Evolutionary conservation across 2,888 invertebrate genomes (phyloP), one percentile per base, ranked within the genome.

Genomic region (Timema cristinae): DNA sequence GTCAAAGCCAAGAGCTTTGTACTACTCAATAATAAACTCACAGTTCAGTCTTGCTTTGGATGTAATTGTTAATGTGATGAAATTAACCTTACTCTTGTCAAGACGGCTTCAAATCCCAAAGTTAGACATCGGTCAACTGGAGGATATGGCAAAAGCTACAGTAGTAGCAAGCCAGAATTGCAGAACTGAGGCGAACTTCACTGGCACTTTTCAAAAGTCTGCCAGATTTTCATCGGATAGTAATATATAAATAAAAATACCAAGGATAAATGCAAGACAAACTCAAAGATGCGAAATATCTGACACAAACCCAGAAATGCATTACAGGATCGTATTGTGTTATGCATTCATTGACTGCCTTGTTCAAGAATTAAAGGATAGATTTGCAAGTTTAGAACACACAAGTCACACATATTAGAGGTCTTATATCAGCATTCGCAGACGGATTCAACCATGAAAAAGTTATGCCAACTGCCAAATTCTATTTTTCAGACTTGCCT

Each of bases 281-380:
- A n/a, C 32, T 13, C 32, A 63, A 11, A 7, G 16, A 15, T 63
- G 63, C 16, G 4, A 32, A 1, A 63, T 63, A 10, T 48, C 47
- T 63, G 63, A 63, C 7, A 7, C 32, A 15, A 47, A 32, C 13
- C 6, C 13, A 63, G 63, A 15, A 63, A 1, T 48, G 13, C 6
- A 63, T 48, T 15, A 63, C 63, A 63, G 63, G 48, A 16, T 63
- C 13, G 63, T 9, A 63, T 32, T 63, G 7, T 63, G 48, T 47
- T 63, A 63, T 15, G 1, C 63, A 63, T 63, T 63, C 13, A 63
- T 13, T 63, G 63, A 63, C 63, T 63, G 16, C 63, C 63, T 63
- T 13, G 8, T 63, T 63, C 63, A 63, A 13, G 63, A 63, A 63
- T 63, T 63, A 7, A 63, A 63, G 15, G 16, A 63, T 63, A 63